Conservation (phyloP, 2,797 vertebrate genomes). For the Hippoglossus hippoglossus region DNA sequence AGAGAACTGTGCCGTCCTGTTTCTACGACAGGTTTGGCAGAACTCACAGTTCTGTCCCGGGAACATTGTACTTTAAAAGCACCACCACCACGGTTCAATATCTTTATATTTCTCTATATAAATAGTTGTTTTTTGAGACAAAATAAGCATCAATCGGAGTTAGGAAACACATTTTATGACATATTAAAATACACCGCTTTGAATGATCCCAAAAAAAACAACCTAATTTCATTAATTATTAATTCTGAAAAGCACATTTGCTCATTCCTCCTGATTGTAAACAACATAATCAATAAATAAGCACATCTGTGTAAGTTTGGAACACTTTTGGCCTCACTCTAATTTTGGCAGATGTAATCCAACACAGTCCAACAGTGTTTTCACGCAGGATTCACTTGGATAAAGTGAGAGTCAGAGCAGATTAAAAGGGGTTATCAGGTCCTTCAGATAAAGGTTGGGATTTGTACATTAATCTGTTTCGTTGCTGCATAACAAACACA, state of each 20-base stretch:
- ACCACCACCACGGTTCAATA: not conserved
- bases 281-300: not conserved
- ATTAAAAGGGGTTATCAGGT: not conserved
- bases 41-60: not conserved
- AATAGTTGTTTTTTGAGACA: not conserved
- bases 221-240: not conserved
- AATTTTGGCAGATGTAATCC: not conserved
- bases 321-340: not conserved
- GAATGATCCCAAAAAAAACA: not conserved
- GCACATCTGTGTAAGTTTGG: not conserved
- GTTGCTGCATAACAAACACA: constrained; percentile 6
- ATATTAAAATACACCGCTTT: too few species aligned
- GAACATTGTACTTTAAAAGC: not conserved
- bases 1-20: constrained; percentile 6
- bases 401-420: not conserved
- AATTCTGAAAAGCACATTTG: not conserved
- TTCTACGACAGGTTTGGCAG: constrained; percentile 16
- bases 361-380: not conserved
- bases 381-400: not conserved
- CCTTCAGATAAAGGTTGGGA: constrained; percentile 3
- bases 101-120: too few species aligned
- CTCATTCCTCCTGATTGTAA: not conserved
- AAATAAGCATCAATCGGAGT: not conserved
- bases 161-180: too few species aligned
- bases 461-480: constrained; percentile 3